phyloP scores from a whole-genome alignment of 2,888 invertebrate genomes.

The Mimachlamys varia region DNA sequence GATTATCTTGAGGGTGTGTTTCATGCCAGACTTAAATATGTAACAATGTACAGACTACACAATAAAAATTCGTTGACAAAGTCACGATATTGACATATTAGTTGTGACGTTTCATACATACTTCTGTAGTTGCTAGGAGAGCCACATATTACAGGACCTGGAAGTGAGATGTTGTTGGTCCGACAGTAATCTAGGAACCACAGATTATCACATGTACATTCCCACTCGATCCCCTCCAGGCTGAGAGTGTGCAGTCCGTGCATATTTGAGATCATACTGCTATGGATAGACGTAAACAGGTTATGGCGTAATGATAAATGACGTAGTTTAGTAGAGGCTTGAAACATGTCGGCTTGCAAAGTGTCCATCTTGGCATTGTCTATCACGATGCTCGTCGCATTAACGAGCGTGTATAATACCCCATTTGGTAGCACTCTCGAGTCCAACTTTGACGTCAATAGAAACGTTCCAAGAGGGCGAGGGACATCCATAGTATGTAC shows the following conservation, averaged over 20 bases:
- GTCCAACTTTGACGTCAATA: background rate
- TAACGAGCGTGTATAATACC: slow-evolving; percentile 21
- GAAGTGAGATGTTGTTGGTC: slow-evolving; percentile 17
- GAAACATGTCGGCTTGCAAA: slow-evolving; percentile 15
- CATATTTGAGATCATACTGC: slow-evolving; percentile 36
- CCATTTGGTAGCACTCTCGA: slow-evolving; percentile 33
- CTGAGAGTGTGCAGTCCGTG: slow-evolving; percentile 38
- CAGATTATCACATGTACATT: slow-evolving; percentile 49
- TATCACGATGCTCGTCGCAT: slow-evolving; percentile 37
- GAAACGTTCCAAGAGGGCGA: background rate
- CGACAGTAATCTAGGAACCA: slow-evolving; percentile 46
- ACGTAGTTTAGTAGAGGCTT: slow-evolving; percentile 26
- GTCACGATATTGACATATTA: no score
- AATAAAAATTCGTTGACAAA: no score
- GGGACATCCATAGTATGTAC: background rate
- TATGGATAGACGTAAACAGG: slow-evolving; percentile 37
- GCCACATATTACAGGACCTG: slow-evolving; percentile 38
- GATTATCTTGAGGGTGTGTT: no score
- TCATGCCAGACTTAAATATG: no score
- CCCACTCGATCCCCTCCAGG: slow-evolving; percentile 38
- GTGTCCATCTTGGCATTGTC: slow-evolving; percentile 39
- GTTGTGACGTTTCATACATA: slow-evolving; percentile 8
- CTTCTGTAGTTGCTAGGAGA: slow-evolving; percentile 43
- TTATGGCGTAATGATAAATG: slow-evolving; percentile 43
- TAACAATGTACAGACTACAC: no score